Percentiles rank a stretch among this genome's conserved stretches.
These are phyloP conservation scores for Tor tambroides DNA, from an alignment of 2,113 vertebrate species.

Conservation along the genomic window DNA sequence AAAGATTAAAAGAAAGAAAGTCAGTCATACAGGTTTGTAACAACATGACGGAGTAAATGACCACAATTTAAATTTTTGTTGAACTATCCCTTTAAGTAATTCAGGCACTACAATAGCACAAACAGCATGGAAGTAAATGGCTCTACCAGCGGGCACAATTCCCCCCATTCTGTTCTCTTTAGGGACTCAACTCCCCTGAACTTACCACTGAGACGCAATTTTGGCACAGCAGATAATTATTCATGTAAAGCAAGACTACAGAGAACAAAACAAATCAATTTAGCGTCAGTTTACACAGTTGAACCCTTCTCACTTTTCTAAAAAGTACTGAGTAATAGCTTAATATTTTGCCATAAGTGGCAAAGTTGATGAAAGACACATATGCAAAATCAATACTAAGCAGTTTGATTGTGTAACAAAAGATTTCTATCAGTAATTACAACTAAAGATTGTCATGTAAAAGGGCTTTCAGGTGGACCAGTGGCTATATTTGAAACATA, in stretches of 20 bases:
- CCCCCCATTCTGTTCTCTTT: not conserved
- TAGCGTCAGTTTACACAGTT: not conserved
- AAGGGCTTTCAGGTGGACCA: not conserved
- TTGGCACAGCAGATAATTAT: not conserved
- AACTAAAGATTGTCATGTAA: not conserved
- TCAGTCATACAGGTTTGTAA: too few relatives aligned
- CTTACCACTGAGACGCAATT: not conserved
- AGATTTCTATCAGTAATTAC: not conserved
- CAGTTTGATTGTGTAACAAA: not conserved
- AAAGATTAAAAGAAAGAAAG: too few relatives aligned
- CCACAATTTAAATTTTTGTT: not conserved
- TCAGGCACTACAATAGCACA: not conserved
- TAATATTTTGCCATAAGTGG: conserved; percentile 4
- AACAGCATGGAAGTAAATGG: not conserved
- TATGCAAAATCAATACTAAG: not conserved
- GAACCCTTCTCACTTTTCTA: not conserved
- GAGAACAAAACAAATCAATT: conserved; percentile 28
- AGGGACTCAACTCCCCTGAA: not conserved
- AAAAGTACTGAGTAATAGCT: not conserved
- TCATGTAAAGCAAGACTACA: conserved; percentile 15
- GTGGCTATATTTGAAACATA: not conserved
- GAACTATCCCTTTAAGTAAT: not conserved
- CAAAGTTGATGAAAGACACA: not conserved
- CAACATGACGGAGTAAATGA: too few relatives aligned
- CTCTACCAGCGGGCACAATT: not conserved